Base-by-base conservation (phyloP, 2,797 vertebrate species). In the Ciconia nigra region DNA sequence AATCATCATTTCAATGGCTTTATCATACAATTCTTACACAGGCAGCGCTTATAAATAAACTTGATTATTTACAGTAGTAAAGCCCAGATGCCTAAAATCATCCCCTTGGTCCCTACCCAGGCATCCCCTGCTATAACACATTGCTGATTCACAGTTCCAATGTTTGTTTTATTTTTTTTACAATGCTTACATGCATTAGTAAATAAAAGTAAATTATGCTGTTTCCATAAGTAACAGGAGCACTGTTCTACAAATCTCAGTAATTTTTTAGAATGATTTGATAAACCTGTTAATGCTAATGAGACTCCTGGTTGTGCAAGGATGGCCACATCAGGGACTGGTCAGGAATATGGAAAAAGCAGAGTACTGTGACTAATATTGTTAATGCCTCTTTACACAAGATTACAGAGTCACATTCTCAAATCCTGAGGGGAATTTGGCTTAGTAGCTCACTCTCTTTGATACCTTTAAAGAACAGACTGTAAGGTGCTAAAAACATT, bases 401-500 rank as follows among this genome's bases (percentile, higher is more conserved):
- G 96, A 97, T 96, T 97, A 97, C 33, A 91, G 90, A 97, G 89
- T 96, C 97, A 96, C 93, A 96, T 93, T 97, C 92, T 97, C 93
- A 97, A 97, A 97, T 96, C 96, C 92, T 78, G 70, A 90, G 46
- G 94, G 87, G 93, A 95, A 97, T 97, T 96, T 97, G 95, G 94
- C 93, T 97, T 93, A 96, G 69, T 71, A 55, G 85, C 35, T 96
- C 92, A 81, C 89, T 20, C 66, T 91, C 80, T 95, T 94, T 93
- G 94, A 95, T 93, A 82, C 63, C 87, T 95, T 76, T 91, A 85
- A 89, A 84, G 95, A 86, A 96, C 76, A 85, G 63, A 94, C 92
- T 81, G 66, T 89, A 95, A 97, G 90, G 79, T 96, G 67, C 87
- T 97, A 89, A 93, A 97, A 94, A 78, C 51, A 81, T 42, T 66